These are phyloP conservation scores for Syrista parreyssii DNA, from an alignment of 2,888 invertebrate genomes.

Conservation along the genomic window DNA sequence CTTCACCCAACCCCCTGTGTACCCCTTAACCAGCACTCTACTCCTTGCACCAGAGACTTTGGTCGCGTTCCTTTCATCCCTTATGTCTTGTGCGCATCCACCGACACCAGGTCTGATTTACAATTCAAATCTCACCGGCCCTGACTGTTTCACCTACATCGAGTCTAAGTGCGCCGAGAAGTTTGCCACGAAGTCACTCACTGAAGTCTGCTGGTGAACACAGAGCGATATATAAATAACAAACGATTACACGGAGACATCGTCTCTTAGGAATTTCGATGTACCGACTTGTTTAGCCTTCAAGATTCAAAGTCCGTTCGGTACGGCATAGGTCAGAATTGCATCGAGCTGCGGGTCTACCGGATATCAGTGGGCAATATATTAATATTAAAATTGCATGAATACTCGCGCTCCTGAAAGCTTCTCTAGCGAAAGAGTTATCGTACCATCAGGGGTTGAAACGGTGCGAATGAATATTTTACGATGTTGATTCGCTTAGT, in stretches of 20 bases:
- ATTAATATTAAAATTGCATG: not conserved
- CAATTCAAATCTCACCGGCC: not conserved
- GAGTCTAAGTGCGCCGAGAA: not conserved
- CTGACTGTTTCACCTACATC: not conserved
- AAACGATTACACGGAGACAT: not conserved
- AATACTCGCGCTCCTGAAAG: not conserved
- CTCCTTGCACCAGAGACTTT: not conserved
- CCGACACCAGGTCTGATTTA: not conserved
- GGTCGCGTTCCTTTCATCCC: slow-evolving; percentile 12
- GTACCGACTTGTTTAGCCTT: not conserved
- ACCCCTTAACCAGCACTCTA: not conserved
- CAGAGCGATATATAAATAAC: not conserved
- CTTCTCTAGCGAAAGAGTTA: not conserved
- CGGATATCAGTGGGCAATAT: not conserved
- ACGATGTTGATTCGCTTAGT: not conserved
- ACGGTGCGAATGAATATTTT: not conserved
- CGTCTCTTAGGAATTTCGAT: not conserved
- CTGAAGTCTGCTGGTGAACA: not conserved
- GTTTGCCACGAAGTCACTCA: not conserved
- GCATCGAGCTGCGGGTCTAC: not conserved
- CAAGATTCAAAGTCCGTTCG: not conserved
- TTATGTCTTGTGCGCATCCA: not conserved
- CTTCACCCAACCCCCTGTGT: not conserved
- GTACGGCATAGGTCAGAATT: not conserved
- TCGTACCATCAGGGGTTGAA: not conserved